Conservation (phyloP, 35 echinoderm and acorn worm genomes). For the Ptychodera flava region DNA sequence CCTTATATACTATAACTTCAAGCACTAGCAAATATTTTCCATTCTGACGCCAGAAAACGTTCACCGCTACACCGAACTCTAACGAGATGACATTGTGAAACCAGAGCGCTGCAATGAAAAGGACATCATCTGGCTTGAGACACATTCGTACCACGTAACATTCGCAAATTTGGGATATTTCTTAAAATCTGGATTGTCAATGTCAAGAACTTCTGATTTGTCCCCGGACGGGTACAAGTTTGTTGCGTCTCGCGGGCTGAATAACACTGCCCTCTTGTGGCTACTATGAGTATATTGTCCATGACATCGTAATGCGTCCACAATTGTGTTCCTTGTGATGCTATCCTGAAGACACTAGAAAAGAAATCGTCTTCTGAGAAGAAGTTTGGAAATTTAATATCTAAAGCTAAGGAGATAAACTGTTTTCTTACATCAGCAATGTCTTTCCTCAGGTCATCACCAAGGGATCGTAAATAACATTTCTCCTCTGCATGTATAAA, state of each 20-base stretch:
- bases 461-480: slow-evolving; percentile 73
- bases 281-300: slow-evolving; percentile 94
- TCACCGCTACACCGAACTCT: slow-evolving; percentile 94
- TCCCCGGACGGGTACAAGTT: slow-evolving; percentile 86
- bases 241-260: slow-evolving; percentile 88
- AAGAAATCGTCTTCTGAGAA: slow-evolving; percentile 63
- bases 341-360: slow-evolving; percentile 74
- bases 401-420: slow-evolving; percentile 69
- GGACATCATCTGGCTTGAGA: slow-evolving; percentile 75
- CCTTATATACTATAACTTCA: too few species aligned
- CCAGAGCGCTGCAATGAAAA: slow-evolving; percentile 93
- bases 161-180: slow-evolving; percentile 61
- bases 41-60: slow-evolving; percentile 97
- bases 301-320: slow-evolving; percentile 99
- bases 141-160: slow-evolving; percentile 60
- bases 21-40: too few species aligned
- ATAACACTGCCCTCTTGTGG: slow-evolving; percentile 74
- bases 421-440: slow-evolving; percentile 61
- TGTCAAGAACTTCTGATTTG: slow-evolving; percentile 73
- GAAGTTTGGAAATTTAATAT: slow-evolving; percentile 67
- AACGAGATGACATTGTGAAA: slow-evolving; percentile 86
- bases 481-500: slow-evolving; percentile 68
- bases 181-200: slow-evolving; percentile 84
- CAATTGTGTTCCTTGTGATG: slow-evolving; percentile 60
- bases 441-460: slow-evolving; percentile 73